phyloP scores from a whole-genome alignment of 2,113 vertebrate species.

The Nicator chloris region DNA sequence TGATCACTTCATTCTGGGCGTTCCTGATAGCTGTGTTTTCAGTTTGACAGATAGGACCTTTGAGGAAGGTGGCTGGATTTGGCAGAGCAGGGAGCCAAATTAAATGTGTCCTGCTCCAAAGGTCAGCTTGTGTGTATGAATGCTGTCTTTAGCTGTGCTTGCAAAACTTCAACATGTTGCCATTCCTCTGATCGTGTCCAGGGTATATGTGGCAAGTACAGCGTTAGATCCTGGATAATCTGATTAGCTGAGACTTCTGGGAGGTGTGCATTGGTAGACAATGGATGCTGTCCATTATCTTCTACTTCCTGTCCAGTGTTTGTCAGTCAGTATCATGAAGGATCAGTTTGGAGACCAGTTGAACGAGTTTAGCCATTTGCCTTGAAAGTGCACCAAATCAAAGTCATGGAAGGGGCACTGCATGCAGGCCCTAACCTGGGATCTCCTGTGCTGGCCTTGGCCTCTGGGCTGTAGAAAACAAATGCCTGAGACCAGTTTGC shows the following conservation, averaged over 20 bases:
- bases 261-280: not conserved
- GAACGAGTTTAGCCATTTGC: not conserved
- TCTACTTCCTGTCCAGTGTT: not conserved
- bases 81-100: not conserved
- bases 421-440: not conserved
- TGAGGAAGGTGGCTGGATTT: not conserved
- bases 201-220: not conserved
- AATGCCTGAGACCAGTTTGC: not conserved
- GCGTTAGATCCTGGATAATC: not conserved
- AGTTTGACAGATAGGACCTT: not conserved
- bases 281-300: not conserved
- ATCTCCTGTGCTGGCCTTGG: not conserved
- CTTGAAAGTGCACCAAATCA: not conserved
- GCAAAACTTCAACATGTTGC: not conserved
- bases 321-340: not conserved
- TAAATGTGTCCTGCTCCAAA: not conserved
- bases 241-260: not conserved
- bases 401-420: not conserved
- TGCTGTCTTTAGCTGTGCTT: not conserved
- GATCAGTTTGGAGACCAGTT: not conserved
- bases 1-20: not conserved
- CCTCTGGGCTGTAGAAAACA: not conserved
- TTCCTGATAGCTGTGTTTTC: not conserved
- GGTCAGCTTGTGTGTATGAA: not conserved
- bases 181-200: not conserved